Evolutionary conservation across 1,140 invertebrate species (phyloP), one percentile per base, ranked within the genome.

Genomic region (Pogonus chalceus): DNA sequence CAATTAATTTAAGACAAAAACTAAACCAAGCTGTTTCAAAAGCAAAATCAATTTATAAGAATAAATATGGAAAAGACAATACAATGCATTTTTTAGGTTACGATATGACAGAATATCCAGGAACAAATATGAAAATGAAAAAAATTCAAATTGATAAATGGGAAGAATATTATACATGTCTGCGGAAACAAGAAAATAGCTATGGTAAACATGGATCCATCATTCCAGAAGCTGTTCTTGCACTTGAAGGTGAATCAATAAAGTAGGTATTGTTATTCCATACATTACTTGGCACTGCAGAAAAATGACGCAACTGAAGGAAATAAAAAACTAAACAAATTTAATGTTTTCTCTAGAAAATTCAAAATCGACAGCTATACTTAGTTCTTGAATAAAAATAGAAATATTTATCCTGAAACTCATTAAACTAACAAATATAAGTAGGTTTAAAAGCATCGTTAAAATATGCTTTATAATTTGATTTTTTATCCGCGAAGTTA

Each of bases 121-220:
- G 69, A 35, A 59, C 60, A 9, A 71, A 75, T 56, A 48, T 60
- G 24, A 65, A 67, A 26, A 60, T 66, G 24, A 49, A 62, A 56
- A 49, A 68, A 35, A 61, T 69, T 51, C 67, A 76, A 51, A 58
- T 54, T 53, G 55, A 69, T 18, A 67, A 71, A 54, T 78, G 76
- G 76, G 24, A 71, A 20, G 60, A 69, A n/a, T 78, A 78, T 65
- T 77, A 78, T 46, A 35, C 66, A 9, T 78, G 76, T 62, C 62
- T 78, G 35, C 59, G 62, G 49, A 50, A 62, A 20, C 62, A 66
- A 62, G 59, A 68, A 23, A 57, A 56, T 4, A 56, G 62, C 56
- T 56, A 68, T 4, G 65, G 64, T 26, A 18, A 53, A 7, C 57
- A 69, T 50, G 66, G 56, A 23, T 65, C 64, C 4, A 56, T 63